A percentile compares a stretch with the other conserved stretches of the same genome.
These are phyloP conservation scores for Galemys pyrenaicus DNA, from an alignment of 2,113 vertebrate genomes.

Conservation along the genomic window DNA sequence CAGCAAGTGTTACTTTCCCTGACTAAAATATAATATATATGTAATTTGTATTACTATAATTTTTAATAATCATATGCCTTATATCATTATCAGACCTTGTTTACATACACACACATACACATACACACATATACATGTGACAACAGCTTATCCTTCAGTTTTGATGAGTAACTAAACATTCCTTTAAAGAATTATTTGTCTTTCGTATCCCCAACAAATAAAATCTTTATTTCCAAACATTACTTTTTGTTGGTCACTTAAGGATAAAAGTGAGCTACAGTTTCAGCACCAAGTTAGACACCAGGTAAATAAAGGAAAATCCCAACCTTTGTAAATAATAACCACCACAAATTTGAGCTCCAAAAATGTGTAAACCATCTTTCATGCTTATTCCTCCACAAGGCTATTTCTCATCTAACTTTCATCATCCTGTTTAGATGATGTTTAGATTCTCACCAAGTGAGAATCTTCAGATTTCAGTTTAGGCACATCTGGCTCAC, in stretches of 20 bases:
- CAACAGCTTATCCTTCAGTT: conserved; percentile 9
- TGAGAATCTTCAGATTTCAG: conserved; percentile 84
- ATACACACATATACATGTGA: not conserved
- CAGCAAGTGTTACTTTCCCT: not conserved
- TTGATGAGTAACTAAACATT: conserved; percentile 46
- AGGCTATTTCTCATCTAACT: conserved; percentile 78
- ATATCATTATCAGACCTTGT: not conserved
- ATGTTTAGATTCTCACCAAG: conserved; percentile 75
- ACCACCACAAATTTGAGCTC: conserved; percentile 62
- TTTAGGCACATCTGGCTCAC: conserved; percentile 86
- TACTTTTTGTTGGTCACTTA: conserved; percentile 19
- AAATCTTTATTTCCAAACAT: conserved; percentile 36
- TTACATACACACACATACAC: not conserved
- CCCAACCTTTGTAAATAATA: conserved; percentile 76
- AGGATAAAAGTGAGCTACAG: conserved; percentile 28
- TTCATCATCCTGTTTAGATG: conserved; percentile 81
- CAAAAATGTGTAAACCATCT: conserved; percentile 71
- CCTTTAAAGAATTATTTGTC: conserved; percentile 42
- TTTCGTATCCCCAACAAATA: conserved; percentile 19
- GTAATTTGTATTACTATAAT: not conserved
- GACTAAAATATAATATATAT: not conserved
- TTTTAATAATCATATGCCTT: not conserved
- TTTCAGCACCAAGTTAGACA: conserved; percentile 77
- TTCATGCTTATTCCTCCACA: conserved; percentile 75
- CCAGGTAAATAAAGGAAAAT: conserved; percentile 83